Evolutionary conservation across 2,888 invertebrate genomes (phyloP), one percentile per base, ranked within the genome.

Genomic region (Xanthorhoe designata): DNA sequence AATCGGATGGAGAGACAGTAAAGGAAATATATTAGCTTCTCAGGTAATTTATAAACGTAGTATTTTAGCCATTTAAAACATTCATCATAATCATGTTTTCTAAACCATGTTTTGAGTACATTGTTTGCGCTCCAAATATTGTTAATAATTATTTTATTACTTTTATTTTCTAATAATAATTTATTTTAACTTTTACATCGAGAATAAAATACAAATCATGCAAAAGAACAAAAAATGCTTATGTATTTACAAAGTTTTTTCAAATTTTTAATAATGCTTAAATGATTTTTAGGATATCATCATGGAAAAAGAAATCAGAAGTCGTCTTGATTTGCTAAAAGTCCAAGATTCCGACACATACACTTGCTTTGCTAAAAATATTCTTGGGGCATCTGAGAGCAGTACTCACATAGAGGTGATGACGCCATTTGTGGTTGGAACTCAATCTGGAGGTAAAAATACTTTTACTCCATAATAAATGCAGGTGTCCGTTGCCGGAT

Each of bases 1-100:
- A n/a, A 35, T 70, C 35, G 6, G 17, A 15, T 70, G 70, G 70
- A 60, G 18, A 13, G 56, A 70, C 57, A 50, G 63, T 7, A 60
- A 38, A 15, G 67, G 67, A 49, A 49, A 42, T 13, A 47, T 29
- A 15, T 15, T 67, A 19, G 1, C 3, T 49, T 52, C 56, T 29
- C 10, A 50, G 66, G 66, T 65, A 19, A 50, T 35, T 4, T 32
- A 32, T 7, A 32, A 29, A 35, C 10, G 24, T 24, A 24, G 24
- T n/a, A n/a, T n/a, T n/a, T n/a, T n/a, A n/a, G n/a, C n/a, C n/a
- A n/a, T n/a, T n/a, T n/a, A n/a, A n/a, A n/a, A n/a, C n/a, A n/a
- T n/a, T n/a, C n/a, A n/a, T n/a, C n/a, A n/a, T n/a, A n/a, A n/a
- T n/a, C n/a, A n/a, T n/a, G n/a, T n/a, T n/a, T n/a, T n/a, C n/a